phyloP scores from a whole-genome alignment of 2,888 invertebrate species.

The Allacma fusca region DNA sequence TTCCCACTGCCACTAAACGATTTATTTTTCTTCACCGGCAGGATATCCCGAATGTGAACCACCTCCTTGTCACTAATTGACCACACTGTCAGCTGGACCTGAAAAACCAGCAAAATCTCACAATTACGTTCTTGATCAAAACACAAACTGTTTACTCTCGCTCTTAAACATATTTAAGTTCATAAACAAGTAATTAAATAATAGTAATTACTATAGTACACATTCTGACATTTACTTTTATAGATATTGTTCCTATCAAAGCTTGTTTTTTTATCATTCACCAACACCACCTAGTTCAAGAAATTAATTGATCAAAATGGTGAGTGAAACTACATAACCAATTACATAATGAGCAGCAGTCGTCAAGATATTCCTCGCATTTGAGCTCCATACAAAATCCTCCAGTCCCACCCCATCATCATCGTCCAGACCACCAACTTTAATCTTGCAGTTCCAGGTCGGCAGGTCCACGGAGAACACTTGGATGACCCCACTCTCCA shows the following conservation, averaged over 20 bases:
- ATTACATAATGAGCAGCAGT: constrained; percentile 68
- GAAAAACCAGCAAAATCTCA: too few relatives aligned
- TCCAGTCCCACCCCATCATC: constrained; percentile 68
- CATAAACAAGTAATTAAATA: too few relatives aligned
- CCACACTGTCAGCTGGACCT: constrained; percentile 53
- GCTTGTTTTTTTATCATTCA: too few relatives aligned
- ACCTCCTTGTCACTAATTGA: constrained; percentile 41
- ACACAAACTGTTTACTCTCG: too few relatives aligned
- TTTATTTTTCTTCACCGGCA: constrained; percentile 37
- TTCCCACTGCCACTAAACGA: constrained; percentile 47
- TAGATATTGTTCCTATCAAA: too few relatives aligned
- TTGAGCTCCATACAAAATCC: constrained; percentile 67
- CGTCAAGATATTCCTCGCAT: constrained; percentile 67
- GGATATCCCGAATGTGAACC: constrained; percentile 45
- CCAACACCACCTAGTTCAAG: too few relatives aligned
- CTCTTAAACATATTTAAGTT: too few relatives aligned
- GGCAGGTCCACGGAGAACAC: constrained; percentile 67
- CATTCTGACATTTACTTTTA: too few relatives aligned
- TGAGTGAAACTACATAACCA: too few relatives aligned
- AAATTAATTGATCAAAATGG: too few relatives aligned
- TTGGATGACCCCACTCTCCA: constrained; percentile 63
- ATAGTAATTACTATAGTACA: too few relatives aligned
- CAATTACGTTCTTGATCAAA: too few relatives aligned
- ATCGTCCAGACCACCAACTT: constrained; percentile 53
- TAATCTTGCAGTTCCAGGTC: constrained; percentile 69